Base-by-base conservation (phyloP, 2,888 invertebrate genomes). In the Lampropteryx suffumata region DNA sequence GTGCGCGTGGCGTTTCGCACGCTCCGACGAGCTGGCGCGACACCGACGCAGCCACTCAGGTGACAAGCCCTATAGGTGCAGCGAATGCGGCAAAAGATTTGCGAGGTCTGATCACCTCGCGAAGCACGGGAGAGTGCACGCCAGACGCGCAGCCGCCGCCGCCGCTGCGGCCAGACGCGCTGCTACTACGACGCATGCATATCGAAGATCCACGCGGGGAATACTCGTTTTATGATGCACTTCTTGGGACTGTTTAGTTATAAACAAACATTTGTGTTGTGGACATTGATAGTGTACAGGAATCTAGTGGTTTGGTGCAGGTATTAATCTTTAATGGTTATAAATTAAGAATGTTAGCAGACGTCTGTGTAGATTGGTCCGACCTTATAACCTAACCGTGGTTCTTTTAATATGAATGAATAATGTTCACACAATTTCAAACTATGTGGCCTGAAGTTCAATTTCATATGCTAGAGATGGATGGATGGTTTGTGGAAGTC, bases 1-100 rank as follows among this genome's bases (percentile, higher is more conserved):
- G 33, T 98, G 98, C 79, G 93, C 93, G 26, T 98, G 98, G 98
- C 92, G 95, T 63, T 98, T 98, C 88, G 98, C 98, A 11, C 92
- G 98, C 49, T 98, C 98, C 0, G 98, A 98, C 78, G 98, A 98
- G 82, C 84, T 98, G 59, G 97, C 98, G 1, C 92, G 98, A 12
- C 98, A 98, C 79, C 94, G 96, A 44, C 92, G 98, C 58, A 98
- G 97, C n/a, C 98, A 98, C 83, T 97, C 97, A 0, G 98, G 98
- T 0, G 93, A 97, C 56, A 98, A 98, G 80, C 98, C 98, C 0
- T 98, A 98, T 82, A 93, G 94, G 50, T 99, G 98, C 81, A 92
- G 92, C 50, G 92, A 96, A 66, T 99, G 98, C 79, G 92, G 94
- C 39, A 98, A 98, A 82, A 92, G 94, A 56, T 99, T 99, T 82